Base-by-base conservation (phyloP, 2,797 vertebrate species). In the Rhynchotus rufescens region DNA sequence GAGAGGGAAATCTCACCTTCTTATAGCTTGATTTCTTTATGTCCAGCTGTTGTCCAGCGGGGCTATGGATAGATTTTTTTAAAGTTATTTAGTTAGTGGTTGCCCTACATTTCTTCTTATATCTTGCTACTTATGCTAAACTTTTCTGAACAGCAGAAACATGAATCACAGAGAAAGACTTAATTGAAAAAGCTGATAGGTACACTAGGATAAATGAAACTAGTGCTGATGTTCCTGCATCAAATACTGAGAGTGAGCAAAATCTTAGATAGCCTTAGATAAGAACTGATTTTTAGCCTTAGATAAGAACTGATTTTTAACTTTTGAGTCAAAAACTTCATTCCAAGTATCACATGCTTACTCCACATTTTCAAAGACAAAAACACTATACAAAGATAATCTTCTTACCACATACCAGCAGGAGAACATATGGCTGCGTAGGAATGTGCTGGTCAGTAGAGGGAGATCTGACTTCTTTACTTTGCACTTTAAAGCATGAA, bases 21-120 rank as follows among this genome's bases (percentile, higher is more conserved):
- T 98, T 99, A 95, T 99, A 99, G 96, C 99, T 99, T 89, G 99
- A 99, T 95, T 99, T 99, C 98, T 98, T 99, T 80, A 99, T 98
- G 89, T 99, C 99, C 84, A 99, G 95, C 82, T 94, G 92, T 42
- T 92, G 88, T 92, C 93, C 94, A 92, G 93, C 60, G 47, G 94
- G 94, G 94, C 95, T 96, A 76, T 5, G 92, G 94, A 96, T 56
- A n/a, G 77, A 89, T 74, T 83, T 93, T 95, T 80, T 2, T 76
- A 36, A 91, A 95, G 77, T 36, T 83, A 67, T 93, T 95, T 94
- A 90, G 84, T 94, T 90, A 68, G 2, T 75, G 72, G 42, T 73
- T 38, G 93, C 51, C 45, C 19, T 69, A 66, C 12, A 56, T 62
- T 78, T 82, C 76, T 90, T 86, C 65, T 82, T 36, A 78, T 21